Evolutionary conservation across 2,797 vertebrate genomes (phyloP).

Genomic region (Thripadectes ignobilis): DNA sequence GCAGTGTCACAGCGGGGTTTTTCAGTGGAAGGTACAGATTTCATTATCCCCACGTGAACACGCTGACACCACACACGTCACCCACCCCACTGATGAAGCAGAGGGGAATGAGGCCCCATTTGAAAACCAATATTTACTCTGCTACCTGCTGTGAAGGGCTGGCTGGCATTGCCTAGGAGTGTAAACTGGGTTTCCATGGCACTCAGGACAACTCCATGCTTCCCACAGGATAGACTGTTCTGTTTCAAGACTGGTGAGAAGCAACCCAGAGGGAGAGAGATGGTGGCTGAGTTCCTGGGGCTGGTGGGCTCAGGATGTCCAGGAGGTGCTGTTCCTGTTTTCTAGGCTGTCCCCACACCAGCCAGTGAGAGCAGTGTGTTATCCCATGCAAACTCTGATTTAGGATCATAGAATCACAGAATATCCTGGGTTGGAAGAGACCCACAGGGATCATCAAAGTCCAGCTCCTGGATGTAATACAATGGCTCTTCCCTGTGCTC

Average conservation of each 20-base stretch:
- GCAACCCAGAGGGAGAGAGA: not conserved
- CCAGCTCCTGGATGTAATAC: not conserved
- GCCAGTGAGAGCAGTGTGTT: not conserved
- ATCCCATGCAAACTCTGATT: not conserved
- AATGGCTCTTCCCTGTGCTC: not conserved
- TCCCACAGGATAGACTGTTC: not conserved
- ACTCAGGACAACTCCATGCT: not conserved
- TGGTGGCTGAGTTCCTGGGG: accelerated
- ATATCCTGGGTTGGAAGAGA: not conserved
- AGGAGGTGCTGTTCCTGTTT: not conserved
- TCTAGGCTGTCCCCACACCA: not conserved
- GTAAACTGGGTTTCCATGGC: not conserved
- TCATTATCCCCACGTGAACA: not conserved
- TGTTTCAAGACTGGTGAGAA: not conserved
- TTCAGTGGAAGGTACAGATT: not conserved
- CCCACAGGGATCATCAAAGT: not conserved
- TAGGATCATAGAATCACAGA: not conserved
- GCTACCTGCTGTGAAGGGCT: not conserved
- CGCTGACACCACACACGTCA: not conserved
- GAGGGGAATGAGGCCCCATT: not conserved
- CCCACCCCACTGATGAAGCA: not conserved
- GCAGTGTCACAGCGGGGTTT: not conserved
- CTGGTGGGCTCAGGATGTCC: not conserved
- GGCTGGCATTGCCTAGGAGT: not conserved
- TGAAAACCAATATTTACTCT: constrained; percentile 31